These are phyloP conservation scores for Drosophila sechellia DNA, from an alignment of 1,140 invertebrate species.

Conservation along the genomic window DNA sequence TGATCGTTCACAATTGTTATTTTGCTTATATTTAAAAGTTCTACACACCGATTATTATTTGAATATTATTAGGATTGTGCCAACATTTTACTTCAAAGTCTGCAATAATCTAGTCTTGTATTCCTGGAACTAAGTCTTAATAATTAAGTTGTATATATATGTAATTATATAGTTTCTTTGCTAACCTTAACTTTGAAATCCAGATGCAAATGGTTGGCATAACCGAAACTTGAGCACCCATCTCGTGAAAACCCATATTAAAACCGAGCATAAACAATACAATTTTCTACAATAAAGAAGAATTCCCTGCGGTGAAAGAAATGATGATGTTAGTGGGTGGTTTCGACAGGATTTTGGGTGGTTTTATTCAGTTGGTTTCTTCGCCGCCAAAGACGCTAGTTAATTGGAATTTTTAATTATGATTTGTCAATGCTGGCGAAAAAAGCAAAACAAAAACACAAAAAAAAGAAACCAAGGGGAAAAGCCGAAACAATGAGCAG, in stretches of 20 bases:
- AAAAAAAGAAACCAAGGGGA: constrained; percentile 15
- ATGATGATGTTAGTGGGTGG: constrained; percentile 25
- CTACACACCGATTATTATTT: neutral
- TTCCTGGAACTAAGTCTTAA: too few relatives aligned
- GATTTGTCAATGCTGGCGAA: constrained; percentile 63
- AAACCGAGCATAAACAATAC: constrained; percentile 19
- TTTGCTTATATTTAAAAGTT: neutral
- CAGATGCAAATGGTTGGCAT: neutral
- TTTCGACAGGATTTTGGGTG: constrained; percentile 1
- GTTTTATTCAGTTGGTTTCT: constrained; percentile 3
- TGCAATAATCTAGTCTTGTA: too few relatives aligned
- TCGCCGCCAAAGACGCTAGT: constrained; percentile 57
- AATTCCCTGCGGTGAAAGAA: constrained; percentile 21
- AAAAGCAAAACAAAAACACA: constrained; percentile 19
- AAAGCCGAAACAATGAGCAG: constrained; percentile 8
- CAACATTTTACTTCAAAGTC: too few relatives aligned
- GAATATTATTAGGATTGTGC: too few relatives aligned
- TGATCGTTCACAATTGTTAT: neutral
- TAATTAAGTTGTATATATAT: too few relatives aligned
- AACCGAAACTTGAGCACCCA: neutral
- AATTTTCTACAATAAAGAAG: constrained; percentile 3
- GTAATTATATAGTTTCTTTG: too few relatives aligned
- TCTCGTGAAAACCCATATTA: neutral
- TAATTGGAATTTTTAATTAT: constrained; percentile 80
- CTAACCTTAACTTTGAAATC: too few relatives aligned